Conservation (phyloP, 2,888 invertebrate species). For the Brachynemurus nebulosus region DNA sequence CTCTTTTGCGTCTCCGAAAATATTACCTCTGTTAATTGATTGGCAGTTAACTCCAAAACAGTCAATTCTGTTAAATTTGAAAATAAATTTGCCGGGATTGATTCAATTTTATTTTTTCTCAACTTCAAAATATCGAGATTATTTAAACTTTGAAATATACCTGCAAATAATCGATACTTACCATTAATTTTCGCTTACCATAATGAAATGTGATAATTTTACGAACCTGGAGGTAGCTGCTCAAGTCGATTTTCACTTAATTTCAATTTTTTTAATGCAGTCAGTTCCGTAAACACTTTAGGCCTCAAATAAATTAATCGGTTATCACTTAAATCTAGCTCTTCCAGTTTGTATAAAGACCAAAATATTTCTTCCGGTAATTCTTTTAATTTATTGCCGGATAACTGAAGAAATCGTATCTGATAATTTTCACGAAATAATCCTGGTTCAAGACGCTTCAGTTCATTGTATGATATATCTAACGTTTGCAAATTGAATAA, state of each 20-base stretch:
- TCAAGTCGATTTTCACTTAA: slow-evolving; percentile 53
- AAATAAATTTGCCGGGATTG: slow-evolving; percentile 35
- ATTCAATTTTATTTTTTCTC: slow-evolving; percentile 39
- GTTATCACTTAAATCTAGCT: slow-evolving; percentile 58
- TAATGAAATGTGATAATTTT: too few species aligned
- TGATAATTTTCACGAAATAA: slow-evolving; percentile 43
- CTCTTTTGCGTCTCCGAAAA: too few species aligned
- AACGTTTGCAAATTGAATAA: slow-evolving; percentile 50
- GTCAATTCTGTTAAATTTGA: slow-evolving; percentile 35
- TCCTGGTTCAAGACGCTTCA: slow-evolving; percentile 40
- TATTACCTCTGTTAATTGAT: slow-evolving; percentile 34
- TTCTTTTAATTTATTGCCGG: slow-evolving; percentile 46
- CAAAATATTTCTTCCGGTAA: slow-evolving; percentile 44
- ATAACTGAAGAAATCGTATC: slow-evolving; percentile 48
- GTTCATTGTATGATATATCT: slow-evolving; percentile 50
- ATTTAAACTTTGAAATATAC: slow-evolving; percentile 37
- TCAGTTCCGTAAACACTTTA: slow-evolving; percentile 39
- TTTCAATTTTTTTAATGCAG: slow-evolving; percentile 45
- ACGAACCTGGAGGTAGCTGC: slow-evolving; percentile 38
- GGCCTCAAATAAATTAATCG: slow-evolving; percentile 43
- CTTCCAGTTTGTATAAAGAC: slow-evolving; percentile 42
- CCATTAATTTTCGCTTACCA: too few species aligned
- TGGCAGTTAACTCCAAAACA: slow-evolving; percentile 40
- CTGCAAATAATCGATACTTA: slow-evolving; percentile 25
- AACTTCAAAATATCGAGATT: slow-evolving; percentile 40